Percentiles rank a stretch among this genome's conserved stretches.
Evolutionary conservation across 1,140 invertebrate genomes (phyloP).

Genomic region (Venturia canescens): DNA sequence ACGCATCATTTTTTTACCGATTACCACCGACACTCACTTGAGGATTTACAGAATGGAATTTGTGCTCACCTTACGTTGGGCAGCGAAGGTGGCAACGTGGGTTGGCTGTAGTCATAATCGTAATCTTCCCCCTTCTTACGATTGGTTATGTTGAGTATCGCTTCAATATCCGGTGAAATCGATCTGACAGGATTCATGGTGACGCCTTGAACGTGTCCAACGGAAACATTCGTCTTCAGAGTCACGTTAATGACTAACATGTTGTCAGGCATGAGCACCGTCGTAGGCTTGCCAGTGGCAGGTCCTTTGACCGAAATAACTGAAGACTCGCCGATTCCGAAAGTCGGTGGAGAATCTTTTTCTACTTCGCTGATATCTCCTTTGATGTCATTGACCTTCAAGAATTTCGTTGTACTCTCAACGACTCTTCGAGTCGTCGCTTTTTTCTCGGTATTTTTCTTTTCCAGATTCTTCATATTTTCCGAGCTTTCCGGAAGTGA

Average conservation of each 20-base stretch:
- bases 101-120: conserved; percentile 82
- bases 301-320: conserved; percentile 53
- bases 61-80: conserved; percentile 81
- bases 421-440: neutral
- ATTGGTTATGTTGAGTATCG: conserved; percentile 74
- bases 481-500: neutral
- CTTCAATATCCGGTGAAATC: conserved; percentile 72
- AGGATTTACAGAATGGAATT: neutral
- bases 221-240: conserved; percentile 72
- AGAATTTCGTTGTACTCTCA: conserved; percentile 13
- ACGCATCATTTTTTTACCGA: too few species aligned
- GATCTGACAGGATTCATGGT: conserved; percentile 68
- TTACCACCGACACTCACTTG: too few species aligned
- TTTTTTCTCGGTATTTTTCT: neutral
- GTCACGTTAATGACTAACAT: conserved; percentile 73
- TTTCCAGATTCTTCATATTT: neutral
- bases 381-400: neutral
- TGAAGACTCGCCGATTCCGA: neutral
- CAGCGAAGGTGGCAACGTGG: conserved; percentile 84
- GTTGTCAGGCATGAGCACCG: conserved; percentile 67
- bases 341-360: neutral
- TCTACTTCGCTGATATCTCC: neutral
- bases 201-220: conserved; percentile 66
- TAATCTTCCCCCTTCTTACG: conserved; percentile 72
- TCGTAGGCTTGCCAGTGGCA: conserved; percentile 60